Percentiles rank a stretch among this genome's conserved stretches.
phyloP scores from a whole-genome alignment of 37 sponge, comb jelly and placozoan genomes.

The Corticium candelabrum region DNA sequence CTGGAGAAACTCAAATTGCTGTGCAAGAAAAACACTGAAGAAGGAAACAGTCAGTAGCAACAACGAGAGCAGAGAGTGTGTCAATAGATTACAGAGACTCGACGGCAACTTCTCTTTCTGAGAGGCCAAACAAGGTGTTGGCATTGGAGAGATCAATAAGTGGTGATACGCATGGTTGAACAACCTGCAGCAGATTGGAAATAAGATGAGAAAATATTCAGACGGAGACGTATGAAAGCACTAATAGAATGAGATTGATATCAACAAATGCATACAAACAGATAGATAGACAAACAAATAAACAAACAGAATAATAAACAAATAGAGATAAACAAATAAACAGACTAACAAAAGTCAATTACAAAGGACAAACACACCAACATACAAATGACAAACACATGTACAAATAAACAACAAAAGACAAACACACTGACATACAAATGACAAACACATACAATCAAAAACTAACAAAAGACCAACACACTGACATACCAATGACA shows the following conservation, averaged over 20 bases:
- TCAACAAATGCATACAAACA: neutral
- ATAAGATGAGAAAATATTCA: too few species aligned
- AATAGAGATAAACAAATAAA: neutral
- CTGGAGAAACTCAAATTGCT: constrained; percentile 60
- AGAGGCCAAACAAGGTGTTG: constrained; percentile 52
- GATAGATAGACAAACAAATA: neutral
- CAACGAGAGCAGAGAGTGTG: neutral
- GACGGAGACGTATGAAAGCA: too few species aligned
- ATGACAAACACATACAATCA: too few species aligned
- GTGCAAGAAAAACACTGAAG: constrained; percentile 72
- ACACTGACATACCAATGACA: too few species aligned
- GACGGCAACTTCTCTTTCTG: constrained; percentile 60
- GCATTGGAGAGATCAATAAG: constrained; percentile 22
- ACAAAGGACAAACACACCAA: too few species aligned
- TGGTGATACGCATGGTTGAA: constrained; percentile 30
- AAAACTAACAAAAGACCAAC: too few species aligned
- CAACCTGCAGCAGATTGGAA: too few species aligned
- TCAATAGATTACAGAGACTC: constrained; percentile 79
- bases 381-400: too few species aligned
- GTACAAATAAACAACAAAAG: too few species aligned
- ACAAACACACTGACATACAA: too few species aligned
- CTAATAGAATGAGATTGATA: too few species aligned
- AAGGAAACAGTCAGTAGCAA: neutral
- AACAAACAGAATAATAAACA: neutral
- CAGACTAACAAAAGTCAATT: too few species aligned